Evolutionary conservation across 2,113 vertebrate species (phyloP).

Genomic region (Xerus inauris): DNA sequence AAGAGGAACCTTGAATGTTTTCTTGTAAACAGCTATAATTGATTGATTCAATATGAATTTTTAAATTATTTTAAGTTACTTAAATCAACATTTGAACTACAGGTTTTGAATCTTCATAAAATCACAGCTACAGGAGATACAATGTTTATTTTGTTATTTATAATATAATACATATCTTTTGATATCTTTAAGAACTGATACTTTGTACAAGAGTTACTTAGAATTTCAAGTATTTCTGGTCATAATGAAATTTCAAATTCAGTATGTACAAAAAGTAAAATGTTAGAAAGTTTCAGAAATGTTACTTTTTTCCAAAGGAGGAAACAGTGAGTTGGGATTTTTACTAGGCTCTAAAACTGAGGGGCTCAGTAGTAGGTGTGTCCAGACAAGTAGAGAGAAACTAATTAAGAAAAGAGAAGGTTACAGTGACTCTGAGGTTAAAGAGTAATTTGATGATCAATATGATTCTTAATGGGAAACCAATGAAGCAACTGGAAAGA

Average conservation of each 20-base stretch:
- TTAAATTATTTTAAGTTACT: slow-evolving; percentile 50
- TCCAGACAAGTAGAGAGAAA: slow-evolving; percentile 55
- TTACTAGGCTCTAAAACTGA: slow-evolving; percentile 30
- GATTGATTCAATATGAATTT: slow-evolving; percentile 72
- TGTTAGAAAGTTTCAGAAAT: not conserved
- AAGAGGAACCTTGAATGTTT: slow-evolving; percentile 75
- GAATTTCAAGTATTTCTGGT: slow-evolving; percentile 1
- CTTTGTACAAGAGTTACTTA: not conserved
- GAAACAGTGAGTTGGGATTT: not conserved
- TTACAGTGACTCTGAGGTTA: slow-evolving; percentile 20
- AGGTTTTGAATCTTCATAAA: slow-evolving; percentile 65
- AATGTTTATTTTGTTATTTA: not conserved
- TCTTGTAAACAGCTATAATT: slow-evolving; percentile 74
- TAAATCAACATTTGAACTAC: slow-evolving; percentile 65
- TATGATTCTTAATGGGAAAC: slow-evolving; percentile 70
- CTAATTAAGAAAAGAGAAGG: slow-evolving; percentile 66
- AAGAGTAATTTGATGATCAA: slow-evolving; percentile 75
- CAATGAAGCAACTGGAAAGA: slow-evolving; percentile 60
- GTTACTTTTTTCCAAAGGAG: slow-evolving; percentile 31
- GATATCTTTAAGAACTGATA: slow-evolving; percentile 4
- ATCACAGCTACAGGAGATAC: slow-evolving; percentile 21
- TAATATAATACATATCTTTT: not conserved
- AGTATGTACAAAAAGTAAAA: not conserved
- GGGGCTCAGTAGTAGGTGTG: not conserved
- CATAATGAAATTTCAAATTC: not conserved